Percentiles rank a stretch among this genome's conserved stretches.
Evolutionary conservation across 2,797 vertebrate species (phyloP).

Genomic region (Poliocrania exsul): DNA sequence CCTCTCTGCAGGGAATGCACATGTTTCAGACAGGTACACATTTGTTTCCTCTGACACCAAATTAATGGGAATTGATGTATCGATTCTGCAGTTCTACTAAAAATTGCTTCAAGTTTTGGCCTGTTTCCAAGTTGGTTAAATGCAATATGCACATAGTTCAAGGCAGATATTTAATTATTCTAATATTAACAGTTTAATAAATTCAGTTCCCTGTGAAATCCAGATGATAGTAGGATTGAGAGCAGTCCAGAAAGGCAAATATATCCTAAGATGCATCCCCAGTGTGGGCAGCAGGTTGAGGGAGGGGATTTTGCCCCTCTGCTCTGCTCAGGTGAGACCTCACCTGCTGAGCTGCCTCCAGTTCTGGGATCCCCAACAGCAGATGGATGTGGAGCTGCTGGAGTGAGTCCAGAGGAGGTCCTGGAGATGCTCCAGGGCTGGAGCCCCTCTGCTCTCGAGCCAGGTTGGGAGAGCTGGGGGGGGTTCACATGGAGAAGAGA

Average conservation of each 20-base stretch:
- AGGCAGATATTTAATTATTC: conserved; percentile 18
- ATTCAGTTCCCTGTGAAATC: background rate
- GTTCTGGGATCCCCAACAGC: background rate
- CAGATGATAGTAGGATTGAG: background rate
- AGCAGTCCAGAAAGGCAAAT: background rate
- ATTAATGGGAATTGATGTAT: conserved; percentile 33
- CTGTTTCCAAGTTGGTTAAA: conserved; percentile 4
- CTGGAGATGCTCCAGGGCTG: background rate
- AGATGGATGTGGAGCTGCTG: background rate
- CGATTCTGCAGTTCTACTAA: conserved; percentile 12
- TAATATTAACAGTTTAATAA: background rate
- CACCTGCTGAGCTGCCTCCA: background rate
- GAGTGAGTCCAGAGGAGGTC: background rate
- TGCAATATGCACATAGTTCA: background rate
- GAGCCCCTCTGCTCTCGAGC: background rate
- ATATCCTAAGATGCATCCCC: background rate
- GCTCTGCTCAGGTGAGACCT: background rate
- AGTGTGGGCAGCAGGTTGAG: background rate
- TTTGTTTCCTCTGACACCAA: conserved; percentile 22
- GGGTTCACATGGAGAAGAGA: background rate
- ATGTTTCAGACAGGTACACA: background rate
- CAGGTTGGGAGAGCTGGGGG: background rate
- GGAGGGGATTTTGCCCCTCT: background rate
- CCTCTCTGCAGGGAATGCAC: background rate
- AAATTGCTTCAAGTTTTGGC: conserved; percentile 6